Conservation (phyloP, 2,113 vertebrate genomes). For the Mormyrus lacerda region DNA sequence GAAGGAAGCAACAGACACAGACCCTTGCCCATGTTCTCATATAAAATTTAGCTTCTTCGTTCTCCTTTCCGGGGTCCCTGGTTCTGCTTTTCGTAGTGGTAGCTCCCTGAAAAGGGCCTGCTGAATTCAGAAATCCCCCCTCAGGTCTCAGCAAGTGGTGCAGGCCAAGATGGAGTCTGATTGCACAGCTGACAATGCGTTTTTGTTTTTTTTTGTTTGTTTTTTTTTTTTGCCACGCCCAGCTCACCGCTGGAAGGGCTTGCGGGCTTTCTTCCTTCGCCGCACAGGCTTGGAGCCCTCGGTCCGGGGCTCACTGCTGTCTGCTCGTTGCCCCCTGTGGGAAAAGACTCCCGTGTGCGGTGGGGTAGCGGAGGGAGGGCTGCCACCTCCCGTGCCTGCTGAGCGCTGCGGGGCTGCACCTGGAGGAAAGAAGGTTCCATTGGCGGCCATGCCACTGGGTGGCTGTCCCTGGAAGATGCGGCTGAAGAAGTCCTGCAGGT, state of each 20-base stretch:
- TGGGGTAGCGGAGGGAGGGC: constrained; percentile 46
- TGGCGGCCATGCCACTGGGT: constrained; percentile 65
- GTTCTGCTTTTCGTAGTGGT: background rate
- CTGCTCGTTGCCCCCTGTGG: constrained; percentile 51
- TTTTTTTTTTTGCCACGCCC: background rate
- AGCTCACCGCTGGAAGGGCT: constrained; percentile 80
- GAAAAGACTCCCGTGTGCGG: constrained; percentile 59
- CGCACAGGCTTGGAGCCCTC: constrained; percentile 58
- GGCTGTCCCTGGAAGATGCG: constrained; percentile 76
- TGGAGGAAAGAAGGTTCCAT: constrained; percentile 71
- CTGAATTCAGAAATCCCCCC: background rate
- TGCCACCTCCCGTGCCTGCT: constrained; percentile 40
- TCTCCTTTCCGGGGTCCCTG: background rate
- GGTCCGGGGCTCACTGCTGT: constrained; percentile 44
- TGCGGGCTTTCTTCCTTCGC: constrained; percentile 79
- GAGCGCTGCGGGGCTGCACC: constrained; percentile 43
- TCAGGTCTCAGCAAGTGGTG: background rate
- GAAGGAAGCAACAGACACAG: background rate
- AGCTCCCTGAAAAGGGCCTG: background rate
- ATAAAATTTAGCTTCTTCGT: background rate
- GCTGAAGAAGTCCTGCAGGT: constrained; percentile 82
- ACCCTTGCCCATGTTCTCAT: background rate
- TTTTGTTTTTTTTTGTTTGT: background rate
- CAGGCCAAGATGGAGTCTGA: background rate
- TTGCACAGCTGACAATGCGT: background rate